Evolutionary conservation across 2,113 vertebrate species (phyloP).

Genomic region (Engystomops pustulosus): DNA sequence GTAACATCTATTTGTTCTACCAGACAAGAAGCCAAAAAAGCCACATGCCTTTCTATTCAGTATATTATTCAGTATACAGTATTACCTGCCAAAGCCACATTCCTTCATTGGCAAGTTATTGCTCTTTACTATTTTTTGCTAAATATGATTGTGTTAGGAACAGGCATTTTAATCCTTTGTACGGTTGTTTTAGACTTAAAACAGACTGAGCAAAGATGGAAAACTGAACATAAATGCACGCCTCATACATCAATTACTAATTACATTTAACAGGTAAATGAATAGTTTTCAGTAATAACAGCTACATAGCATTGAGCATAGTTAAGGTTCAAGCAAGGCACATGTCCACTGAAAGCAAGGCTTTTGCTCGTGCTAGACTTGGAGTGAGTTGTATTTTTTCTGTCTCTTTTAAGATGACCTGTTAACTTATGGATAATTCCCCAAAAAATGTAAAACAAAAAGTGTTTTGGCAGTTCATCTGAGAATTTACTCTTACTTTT

Average conservation of each 20-base stretch:
- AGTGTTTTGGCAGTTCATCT: slow-evolving; percentile 31
- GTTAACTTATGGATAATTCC: slow-evolving; percentile 49
- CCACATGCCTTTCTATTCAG: no score
- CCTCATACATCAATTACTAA: background rate
- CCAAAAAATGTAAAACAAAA: slow-evolving; percentile 41
- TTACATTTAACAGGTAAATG: background rate
- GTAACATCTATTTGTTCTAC: no score
- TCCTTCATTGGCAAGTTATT: no score
- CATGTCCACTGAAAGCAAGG: slow-evolving; percentile 1
- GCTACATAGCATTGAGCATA: background rate
- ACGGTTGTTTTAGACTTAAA: background rate
- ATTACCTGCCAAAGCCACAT: no score
- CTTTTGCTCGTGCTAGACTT: background rate
- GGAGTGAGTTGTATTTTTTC: slow-evolving; percentile 22
- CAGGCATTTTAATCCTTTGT: no score
- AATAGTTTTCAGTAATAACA: background rate
- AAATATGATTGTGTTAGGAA: background rate
- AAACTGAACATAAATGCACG: background rate
- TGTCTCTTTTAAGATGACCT: slow-evolving; percentile 42
- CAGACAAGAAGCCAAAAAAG: no score
- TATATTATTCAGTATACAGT: no score
- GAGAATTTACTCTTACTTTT: slow-evolving; percentile 6
- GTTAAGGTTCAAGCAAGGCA: background rate
- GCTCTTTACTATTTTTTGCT: background rate
- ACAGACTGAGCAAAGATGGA: background rate